phyloP scores from a whole-genome alignment of 2,888 invertebrate species.

The Iselma pallidipennis region DNA sequence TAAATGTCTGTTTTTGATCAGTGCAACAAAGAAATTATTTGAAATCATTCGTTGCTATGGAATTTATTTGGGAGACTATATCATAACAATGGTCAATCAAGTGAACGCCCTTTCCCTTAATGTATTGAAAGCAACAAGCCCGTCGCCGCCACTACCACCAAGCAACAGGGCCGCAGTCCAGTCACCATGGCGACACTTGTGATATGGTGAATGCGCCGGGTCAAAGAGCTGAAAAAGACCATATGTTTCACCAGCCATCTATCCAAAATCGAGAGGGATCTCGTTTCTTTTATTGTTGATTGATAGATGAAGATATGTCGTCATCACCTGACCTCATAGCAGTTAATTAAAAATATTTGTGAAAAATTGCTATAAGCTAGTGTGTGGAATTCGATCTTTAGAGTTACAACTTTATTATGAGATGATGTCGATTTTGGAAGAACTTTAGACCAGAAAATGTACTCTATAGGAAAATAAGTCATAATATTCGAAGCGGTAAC shows the following conservation, averaged over 20 bases:
- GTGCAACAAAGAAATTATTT: too few species aligned
- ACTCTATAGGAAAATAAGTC: constrained; percentile 36
- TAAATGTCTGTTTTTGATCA: too few species aligned
- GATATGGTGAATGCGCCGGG: constrained; percentile 1
- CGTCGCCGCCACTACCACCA: too few species aligned
- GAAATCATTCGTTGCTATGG: too few species aligned
- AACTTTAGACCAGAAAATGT: too few species aligned
- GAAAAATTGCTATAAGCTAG: too few species aligned
- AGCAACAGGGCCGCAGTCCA: constrained; percentile 3
- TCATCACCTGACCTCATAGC: constrained; percentile 38
- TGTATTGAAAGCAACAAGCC: not conserved
- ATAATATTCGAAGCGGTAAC: constrained; percentile 38
- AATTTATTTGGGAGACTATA: too few species aligned
- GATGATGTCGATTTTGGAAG: too few species aligned
- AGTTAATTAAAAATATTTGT: constrained; percentile 45
- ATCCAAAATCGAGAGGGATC: not conserved
- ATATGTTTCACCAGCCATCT: not conserved
- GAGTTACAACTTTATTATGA: not conserved
- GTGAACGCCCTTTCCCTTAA: not conserved
- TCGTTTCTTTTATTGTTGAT: constrained; percentile 22
- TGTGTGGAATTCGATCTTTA: not conserved
- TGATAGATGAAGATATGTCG: constrained; percentile 36
- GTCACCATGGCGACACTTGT: constrained; percentile 14
- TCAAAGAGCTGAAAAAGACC: not conserved
- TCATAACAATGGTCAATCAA: not conserved